A percentile compares a stretch with the other conserved stretches of the same genome.
These are phyloP conservation scores for Allacma fusca DNA, from an alignment of 2,888 invertebrate genomes.

Conservation along the genomic window DNA sequence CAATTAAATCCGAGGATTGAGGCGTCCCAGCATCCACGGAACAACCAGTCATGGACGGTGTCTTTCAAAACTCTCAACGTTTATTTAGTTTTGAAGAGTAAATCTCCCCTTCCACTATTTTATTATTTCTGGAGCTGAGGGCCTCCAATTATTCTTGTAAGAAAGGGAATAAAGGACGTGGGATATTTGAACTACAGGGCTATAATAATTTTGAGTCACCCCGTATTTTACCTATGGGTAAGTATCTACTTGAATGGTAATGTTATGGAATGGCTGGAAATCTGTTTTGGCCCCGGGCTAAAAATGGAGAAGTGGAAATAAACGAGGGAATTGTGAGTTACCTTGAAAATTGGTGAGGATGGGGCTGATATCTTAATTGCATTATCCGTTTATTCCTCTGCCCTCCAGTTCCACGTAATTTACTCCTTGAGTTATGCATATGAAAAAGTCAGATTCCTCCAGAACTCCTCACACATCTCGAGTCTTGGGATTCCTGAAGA, in stretches of 20 bases:
- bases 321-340: constrained; percentile 21
- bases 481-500: too few species aligned
- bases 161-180: too few species aligned
- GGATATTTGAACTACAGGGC: too few species aligned
- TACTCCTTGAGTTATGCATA: constrained; percentile 27
- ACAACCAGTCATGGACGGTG: too few species aligned
- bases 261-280: background rate
- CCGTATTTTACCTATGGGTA: too few species aligned
- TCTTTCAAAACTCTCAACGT: too few species aligned
- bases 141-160: too few species aligned
- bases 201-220: too few species aligned
- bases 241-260: too few species aligned
- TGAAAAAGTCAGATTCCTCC: constrained; percentile 17
- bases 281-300: background rate
- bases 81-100: too few species aligned
- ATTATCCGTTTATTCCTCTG: constrained; percentile 25
- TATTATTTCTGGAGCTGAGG: too few species aligned
- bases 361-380: constrained; percentile 39
- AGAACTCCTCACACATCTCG: background rate
- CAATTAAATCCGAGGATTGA: background rate
- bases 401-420: constrained; percentile 29
- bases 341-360: constrained; percentile 26
- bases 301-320: constrained; percentile 15
- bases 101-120: too few species aligned
- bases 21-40: background rate